Base-by-base conservation (phyloP, 2,113 vertebrate species). In the Dunckerocampus dactyliophorus region DNA sequence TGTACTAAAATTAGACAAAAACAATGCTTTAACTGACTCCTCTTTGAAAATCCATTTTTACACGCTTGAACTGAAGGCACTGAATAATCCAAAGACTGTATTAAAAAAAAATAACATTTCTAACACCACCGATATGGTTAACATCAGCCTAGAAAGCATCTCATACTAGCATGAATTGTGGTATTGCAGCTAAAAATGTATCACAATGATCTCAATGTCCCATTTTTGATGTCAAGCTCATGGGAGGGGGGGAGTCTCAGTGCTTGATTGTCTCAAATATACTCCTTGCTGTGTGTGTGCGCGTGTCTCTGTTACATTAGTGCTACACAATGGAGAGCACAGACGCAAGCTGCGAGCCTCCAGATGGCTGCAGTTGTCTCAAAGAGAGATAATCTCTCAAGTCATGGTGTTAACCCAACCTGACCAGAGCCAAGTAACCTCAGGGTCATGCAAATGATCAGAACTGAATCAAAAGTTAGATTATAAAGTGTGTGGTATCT, bases 61-160 rank as follows among this genome's bases (percentile, higher is more conserved):
- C 47, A 48, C 74, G 77, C 72, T 85, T 72, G 47, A 82, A 82
- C 64, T 79, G 81, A 89, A 90, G 88, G 88, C 88, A 88, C 88
- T 78, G 47, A 72, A 85, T 79, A 56, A 78, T 77, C 63, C 8
- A n/a, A 21, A 1, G 72, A 70, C n/a, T 55, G 6, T 8, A 39
- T 19, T 56, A 8, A 24, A 64, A 47, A 20, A 42, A 39, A 54
- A 31, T 17, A 55, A 47, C 8, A 19, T 62, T 28, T 50, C 51
- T 60, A 61, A 48, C 20, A n/a, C 45, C 45, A 59, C 21, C 15
- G 45, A 49, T 14, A 24, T 52, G 72, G 69, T 79, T 68, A 77
- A 67, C 34, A 43, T 12, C 61, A 20, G 34, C 66, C 24, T 54
- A 63, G 15, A 47, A 62, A 59, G 14, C 59, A 24, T 14, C 42